Conservation (phyloP, 2,888 invertebrate genomes). For the Microdon myrmicae region DNA sequence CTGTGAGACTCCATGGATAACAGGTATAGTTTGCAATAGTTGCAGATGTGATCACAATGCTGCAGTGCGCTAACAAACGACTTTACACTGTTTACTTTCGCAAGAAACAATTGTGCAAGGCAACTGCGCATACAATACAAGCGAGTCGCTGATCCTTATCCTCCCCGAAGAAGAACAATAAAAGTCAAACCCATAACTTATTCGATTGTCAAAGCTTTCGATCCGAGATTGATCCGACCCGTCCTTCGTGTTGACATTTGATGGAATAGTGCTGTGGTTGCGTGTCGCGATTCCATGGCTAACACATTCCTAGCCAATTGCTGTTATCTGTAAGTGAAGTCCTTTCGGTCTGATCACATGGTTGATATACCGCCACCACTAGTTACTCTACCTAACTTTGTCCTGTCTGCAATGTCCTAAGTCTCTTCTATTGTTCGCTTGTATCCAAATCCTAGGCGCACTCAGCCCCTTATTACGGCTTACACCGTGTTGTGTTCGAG, state of each 20-base stretch:
- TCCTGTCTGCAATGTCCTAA: no score
- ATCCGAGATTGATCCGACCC: slow-evolving; percentile 53
- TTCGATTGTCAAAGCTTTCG: slow-evolving; percentile 52
- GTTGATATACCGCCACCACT: no score
- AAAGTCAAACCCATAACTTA: slow-evolving; percentile 57
- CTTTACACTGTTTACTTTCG: slow-evolving; percentile 23
- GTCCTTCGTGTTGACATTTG: slow-evolving; percentile 47
- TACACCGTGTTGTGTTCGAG: no score
- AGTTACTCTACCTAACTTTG: no score
- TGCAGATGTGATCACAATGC: slow-evolving; percentile 24
- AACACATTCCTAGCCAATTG: no score
- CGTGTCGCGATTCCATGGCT: slow-evolving; percentile 46
- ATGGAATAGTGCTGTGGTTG: slow-evolving; percentile 44
- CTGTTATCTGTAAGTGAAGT: no score
- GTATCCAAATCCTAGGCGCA: no score
- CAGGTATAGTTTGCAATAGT: slow-evolving; percentile 16
- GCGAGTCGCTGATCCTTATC: slow-evolving; percentile 38
- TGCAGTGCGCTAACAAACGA: slow-evolving; percentile 29
- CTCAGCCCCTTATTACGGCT: no score
- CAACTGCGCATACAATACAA: slow-evolving; percentile 16
- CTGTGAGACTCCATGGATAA: neutral
- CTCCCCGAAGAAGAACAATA: slow-evolving; percentile 53
- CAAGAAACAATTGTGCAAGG: slow-evolving; percentile 36
- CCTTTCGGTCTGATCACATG: no score
- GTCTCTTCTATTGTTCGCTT: no score